phyloP scores from a whole-genome alignment of 1,140 invertebrate genomes.

The Leptinotarsa lineolata region DNA sequence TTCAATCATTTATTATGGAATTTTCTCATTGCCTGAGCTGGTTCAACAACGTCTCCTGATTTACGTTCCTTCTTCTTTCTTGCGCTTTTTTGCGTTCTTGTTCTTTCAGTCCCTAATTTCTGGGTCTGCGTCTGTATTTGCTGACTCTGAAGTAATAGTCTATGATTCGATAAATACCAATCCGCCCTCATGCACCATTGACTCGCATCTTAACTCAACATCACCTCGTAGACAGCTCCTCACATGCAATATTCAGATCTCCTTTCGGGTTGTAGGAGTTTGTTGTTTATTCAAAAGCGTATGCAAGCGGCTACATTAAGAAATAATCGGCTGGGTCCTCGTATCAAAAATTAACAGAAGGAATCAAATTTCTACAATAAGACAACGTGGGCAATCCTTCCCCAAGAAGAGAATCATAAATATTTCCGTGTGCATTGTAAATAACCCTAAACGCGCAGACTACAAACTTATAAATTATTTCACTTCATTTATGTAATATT shows the following conservation, averaged over 20 bases:
- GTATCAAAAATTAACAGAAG: constrained; percentile 48
- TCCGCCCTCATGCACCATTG: no score
- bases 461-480: constrained; percentile 59
- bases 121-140: no score
- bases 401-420: constrained; percentile 54
- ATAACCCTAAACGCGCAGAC: constrained; percentile 57
- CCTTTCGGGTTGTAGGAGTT: not conserved
- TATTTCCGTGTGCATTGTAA: constrained; percentile 58
- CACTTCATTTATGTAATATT: constrained; percentile 57
- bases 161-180: no score
- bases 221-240: not conserved
- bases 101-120: no score
- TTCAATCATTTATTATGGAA: no score
- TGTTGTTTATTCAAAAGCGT: constrained; percentile 7
- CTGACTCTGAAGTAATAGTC: no score
- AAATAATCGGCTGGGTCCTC: constrained; percentile 18
- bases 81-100: no score
- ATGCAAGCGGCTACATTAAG: constrained; percentile 21
- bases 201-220: no score
- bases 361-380: constrained; percentile 54
- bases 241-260: not conserved
- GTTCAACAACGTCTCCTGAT: no score
- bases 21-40: no score
- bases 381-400: constrained; percentile 52
- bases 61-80: no score